A percentile compares a stretch with the other conserved stretches of the same genome.
phyloP scores from a whole-genome alignment of 2,797 vertebrate genomes.

The Pogoniulus pusillus region DNA sequence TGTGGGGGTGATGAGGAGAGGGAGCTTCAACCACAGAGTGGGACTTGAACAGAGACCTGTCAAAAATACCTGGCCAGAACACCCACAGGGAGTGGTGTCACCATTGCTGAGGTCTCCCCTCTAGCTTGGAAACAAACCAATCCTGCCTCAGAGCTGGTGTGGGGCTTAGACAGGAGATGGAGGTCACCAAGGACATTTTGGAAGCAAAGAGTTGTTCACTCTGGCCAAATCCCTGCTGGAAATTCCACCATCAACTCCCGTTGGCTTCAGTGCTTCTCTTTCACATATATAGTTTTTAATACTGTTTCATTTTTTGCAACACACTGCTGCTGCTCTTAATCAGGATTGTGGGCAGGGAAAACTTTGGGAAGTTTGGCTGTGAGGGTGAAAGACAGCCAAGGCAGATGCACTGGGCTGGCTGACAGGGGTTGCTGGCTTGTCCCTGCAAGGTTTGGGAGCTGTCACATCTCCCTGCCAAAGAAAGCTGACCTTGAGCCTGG shows the following conservation, averaged over 20 bases:
- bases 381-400: background rate
- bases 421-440: background rate
- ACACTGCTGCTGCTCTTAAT: background rate
- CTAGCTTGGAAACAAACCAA: background rate
- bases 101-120: background rate
- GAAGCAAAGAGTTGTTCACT: background rate
- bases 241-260: fast-evolving
- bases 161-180: background rate
- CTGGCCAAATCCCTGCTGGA: background rate
- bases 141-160: fast-evolving
- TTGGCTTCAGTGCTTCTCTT: background rate
- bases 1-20: background rate
- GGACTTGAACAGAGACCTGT: background rate
- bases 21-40: fast-evolving
- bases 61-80: background rate
- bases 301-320: background rate
- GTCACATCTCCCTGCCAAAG: slow-evolving; percentile 4
- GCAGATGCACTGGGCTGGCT: fast-evolving
- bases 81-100: fast-evolving
- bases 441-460: background rate
- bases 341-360: background rate
- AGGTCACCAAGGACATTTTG: background rate
- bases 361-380: background rate
- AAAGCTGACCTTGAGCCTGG: background rate
- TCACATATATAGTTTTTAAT: background rate